Evolutionary conservation across 2,888 invertebrate species (phyloP), one percentile per base, ranked within the genome.

Genomic region (Cosmopolites sordidus): DNA sequence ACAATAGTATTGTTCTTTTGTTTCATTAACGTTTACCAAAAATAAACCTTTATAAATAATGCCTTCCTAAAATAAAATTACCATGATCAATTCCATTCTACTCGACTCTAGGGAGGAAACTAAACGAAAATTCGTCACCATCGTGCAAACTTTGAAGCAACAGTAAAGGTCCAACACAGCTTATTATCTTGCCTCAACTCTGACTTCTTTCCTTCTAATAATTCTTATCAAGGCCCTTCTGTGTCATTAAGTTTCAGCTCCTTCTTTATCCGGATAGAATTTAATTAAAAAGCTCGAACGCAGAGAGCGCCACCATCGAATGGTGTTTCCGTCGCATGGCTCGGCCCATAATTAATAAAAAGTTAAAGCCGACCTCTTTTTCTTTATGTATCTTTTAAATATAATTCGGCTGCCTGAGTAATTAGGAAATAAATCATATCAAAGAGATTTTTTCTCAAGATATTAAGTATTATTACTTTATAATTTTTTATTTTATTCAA

Each of bases 161-260:
- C 33, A 12, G n/a, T 47, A 51, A 51, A 51, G 46, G 46, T 47
- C 22, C 46, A 37, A 51, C 40, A 42, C 37, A 30, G 16, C 51
- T 51, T 46, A 51, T 51, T 51, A 51, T 42, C 46, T 47, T 45
- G 42, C 42, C 46, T 47, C 41, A 45, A 30, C 51, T 40, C 40
- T 30, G 45, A 14, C 47, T 46, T 33, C 45, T 37, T 51, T 44
- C 41, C 27, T 22, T 18, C 29, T 51, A 47, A 51, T 41, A 41
- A 37, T 41, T 40, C 51, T 51, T 47, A 46, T 51, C 51, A 43
- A 45, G 39, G 27, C 30, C 41, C 46, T 51, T 51, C 47, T 51
- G 51, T 51, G 44, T 37, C 51, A 51, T 51, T 51, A 51, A 45
- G 42, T 46, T 42, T 47, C 47, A 37, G 47, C 39, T 37, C 41